Base-by-base conservation (phyloP, 2,113 vertebrate species). In the Petroica traversi region DNA sequence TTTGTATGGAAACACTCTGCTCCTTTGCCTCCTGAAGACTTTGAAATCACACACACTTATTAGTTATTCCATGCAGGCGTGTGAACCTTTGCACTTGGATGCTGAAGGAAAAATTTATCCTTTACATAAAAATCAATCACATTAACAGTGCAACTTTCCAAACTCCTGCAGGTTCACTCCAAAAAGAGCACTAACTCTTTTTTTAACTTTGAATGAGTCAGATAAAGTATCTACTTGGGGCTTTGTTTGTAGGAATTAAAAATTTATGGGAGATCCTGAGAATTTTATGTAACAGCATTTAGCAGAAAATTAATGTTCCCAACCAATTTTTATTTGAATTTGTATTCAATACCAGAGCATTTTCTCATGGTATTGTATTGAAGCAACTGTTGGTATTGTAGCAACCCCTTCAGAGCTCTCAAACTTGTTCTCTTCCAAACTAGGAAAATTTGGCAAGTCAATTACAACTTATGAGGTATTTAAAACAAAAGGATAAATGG, bases 81-180 rank as follows among this genome's bases (percentile, higher is more conserved):
- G 71, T 94, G 88, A 96, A 95, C 92, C 85, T 92, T 71, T 85
- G 85, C 72, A 92, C 88, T 93, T 48, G 63, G 43, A 71, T 55
- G 82, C 2, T 93, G 74, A 93, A 93, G 87, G 75, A 36, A 94
- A 95, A 89, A 95, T 93, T 89, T 92, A 96, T 71, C 67, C 82
- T 58, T 85, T 67, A 88, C 85, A 43, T 67, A 92, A 94, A 93
- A 96, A 89, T 94, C 89, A 92, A 89, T 95, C 85, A 90, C 61
- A 40, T 68, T 63, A 94, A 88, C 36, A 86, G 81, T 62, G 68
- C 8, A 13, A 93, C 92, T 84, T 88, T 94, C 71, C 88, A 59
- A 85, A 79, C 67, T 93, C 92, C 88, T 86, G 76, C 78, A 92
- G 82, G 78, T 89, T 96, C 14, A 71, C 68, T 83, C 85, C 59